phyloP scores from a whole-genome alignment of 2,888 invertebrate genomes.

The Drosophila parthenogenetica region DNA sequence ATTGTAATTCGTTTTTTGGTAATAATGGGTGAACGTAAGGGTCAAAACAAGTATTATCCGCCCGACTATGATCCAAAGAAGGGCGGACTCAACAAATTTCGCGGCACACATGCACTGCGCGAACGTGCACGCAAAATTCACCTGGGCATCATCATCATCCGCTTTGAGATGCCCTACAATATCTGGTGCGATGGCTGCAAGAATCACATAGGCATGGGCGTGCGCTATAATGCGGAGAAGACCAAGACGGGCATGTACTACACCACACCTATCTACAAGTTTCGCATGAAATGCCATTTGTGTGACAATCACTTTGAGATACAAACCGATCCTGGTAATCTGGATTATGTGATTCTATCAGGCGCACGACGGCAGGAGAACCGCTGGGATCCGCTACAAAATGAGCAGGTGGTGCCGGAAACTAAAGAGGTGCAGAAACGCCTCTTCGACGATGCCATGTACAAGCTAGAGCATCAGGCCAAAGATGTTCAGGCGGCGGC shows the following conservation, averaged over 20 bases:
- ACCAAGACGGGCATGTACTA: constrained; percentile 98
- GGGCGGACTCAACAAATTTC: constrained; percentile 97
- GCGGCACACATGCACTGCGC: constrained; percentile 96
- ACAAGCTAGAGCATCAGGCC: constrained; percentile 96
- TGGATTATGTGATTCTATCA: constrained; percentile 97
- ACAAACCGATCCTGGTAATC: constrained; percentile 98
- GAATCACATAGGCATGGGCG: constrained; percentile 99
- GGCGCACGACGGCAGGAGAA: constrained; percentile 98
- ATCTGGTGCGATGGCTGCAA: constrained; percentile 99
- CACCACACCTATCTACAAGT: constrained; percentile 98
- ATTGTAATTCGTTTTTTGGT: constrained; percentile 1
- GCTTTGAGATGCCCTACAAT: constrained; percentile 99
- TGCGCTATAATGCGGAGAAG: constrained; percentile 97
- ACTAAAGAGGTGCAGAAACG: constrained; percentile 95
- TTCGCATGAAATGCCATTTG: constrained; percentile 99
- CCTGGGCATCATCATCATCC: constrained; percentile 91
- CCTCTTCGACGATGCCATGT: constrained; percentile 98
- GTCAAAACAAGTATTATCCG: constrained; percentile 98
- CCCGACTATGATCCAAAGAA: constrained; percentile 99
- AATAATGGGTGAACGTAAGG: constrained; percentile 98
- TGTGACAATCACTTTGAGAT: constrained; percentile 98
- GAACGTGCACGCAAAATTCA: constrained; percentile 98
- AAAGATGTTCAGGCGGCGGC: constrained; percentile 91
- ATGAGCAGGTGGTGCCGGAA: constrained; percentile 96
- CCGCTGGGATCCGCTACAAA: constrained; percentile 98